phyloP scores from a whole-genome alignment of 2,888 invertebrate species.

The Heliconius cydno region DNA sequence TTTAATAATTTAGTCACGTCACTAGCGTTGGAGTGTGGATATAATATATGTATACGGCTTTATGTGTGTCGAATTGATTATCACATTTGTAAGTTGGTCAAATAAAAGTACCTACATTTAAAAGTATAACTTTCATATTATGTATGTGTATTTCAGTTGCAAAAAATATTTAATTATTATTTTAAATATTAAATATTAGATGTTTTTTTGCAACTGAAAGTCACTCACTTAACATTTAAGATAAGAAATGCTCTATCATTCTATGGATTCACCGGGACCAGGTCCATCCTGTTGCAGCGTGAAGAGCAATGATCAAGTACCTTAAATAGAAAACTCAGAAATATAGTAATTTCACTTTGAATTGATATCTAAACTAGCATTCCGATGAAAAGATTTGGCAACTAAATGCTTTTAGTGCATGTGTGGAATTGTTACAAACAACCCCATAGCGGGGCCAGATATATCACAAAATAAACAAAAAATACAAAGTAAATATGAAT shows the following conservation, averaged over 20 bases:
- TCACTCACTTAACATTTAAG: neutral
- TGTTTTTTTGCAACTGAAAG: neutral
- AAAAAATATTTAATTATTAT: too few species aligned
- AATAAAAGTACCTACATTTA: neutral
- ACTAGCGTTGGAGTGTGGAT: neutral
- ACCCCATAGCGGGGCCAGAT: too few species aligned
- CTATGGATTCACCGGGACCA: neutral
- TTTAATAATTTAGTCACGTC: conserved; percentile 15
- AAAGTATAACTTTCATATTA: conserved; percentile 8
- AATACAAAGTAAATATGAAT: too few species aligned
- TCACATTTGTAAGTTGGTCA: conserved; percentile 13
- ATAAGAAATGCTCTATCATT: neutral
- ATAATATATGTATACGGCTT: conserved; percentile 7
- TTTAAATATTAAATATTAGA: neutral
- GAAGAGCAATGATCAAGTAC: neutral
- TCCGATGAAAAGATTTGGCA: too few species aligned
- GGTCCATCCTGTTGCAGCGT: neutral
- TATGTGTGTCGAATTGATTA: conserved; percentile 27
- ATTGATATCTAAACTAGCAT: too few species aligned
- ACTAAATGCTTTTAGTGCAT: too few species aligned
- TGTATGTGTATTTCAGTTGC: neutral
- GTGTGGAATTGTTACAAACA: too few species aligned
- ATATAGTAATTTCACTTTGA: too few species aligned
- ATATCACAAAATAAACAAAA: too few species aligned
- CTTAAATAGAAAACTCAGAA: too few species aligned